Evolutionary conservation across 1,140 invertebrate genomes (phyloP).

Genomic region (Brachionus koreanus): DNA sequence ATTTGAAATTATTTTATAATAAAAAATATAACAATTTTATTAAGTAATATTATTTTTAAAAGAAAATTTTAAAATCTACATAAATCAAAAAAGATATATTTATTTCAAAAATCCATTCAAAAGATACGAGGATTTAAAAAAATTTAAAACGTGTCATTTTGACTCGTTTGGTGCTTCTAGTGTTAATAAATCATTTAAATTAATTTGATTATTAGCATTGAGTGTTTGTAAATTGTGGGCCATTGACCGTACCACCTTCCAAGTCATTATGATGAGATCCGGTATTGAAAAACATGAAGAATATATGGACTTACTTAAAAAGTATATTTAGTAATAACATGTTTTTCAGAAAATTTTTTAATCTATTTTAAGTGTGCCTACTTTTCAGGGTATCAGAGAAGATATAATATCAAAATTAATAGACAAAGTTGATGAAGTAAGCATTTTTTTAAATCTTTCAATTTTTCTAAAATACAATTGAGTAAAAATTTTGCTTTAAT

Average conservation of each 20-base stretch:
- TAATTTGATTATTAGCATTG: slow-evolving; percentile 31
- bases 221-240: slow-evolving; percentile 45
- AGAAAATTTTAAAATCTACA: too few species aligned
- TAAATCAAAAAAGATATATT: too few species aligned
- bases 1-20: too few species aligned
- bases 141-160: too few species aligned
- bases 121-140: too few species aligned
- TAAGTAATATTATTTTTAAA: too few species aligned
- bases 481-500: too few species aligned
- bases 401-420: slow-evolving; percentile 96
- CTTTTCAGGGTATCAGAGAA: slow-evolving; percentile 89
- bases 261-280: slow-evolving; percentile 44
- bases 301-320: slow-evolving; percentile 46
- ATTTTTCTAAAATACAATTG: too few species aligned
- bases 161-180: too few species aligned
- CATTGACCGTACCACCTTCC: slow-evolving; percentile 45
- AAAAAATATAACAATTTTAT: too few species aligned
- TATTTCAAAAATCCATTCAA: too few species aligned
- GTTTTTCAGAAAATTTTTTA: background rate
- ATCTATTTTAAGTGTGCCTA: slow-evolving; percentile 76
- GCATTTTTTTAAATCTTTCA: too few species aligned
- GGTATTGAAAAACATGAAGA: slow-evolving; percentile 44
- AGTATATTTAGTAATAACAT: slow-evolving; percentile 24
- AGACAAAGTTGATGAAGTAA: slow-evolving; percentile 86
- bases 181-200: background rate